Evolutionary conservation across 2,113 vertebrate species (phyloP).

Genomic region (Ursus arctos): DNA sequence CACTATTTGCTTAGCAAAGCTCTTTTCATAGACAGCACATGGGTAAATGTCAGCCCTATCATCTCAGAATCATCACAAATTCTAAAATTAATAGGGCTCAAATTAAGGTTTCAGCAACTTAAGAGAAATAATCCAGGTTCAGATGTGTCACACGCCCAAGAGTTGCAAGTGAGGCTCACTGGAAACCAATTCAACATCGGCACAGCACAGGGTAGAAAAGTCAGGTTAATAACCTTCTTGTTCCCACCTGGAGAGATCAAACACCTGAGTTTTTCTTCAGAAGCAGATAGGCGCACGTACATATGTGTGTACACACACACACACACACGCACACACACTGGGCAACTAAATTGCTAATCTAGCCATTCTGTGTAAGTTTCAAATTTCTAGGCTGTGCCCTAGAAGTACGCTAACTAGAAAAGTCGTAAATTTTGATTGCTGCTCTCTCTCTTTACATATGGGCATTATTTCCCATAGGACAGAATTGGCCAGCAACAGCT

Average conservation of each 20-base stretch:
- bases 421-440: slow-evolving; percentile 66
- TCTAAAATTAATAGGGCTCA: slow-evolving; percentile 55
- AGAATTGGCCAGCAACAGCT: slow-evolving; percentile 79
- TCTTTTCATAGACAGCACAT: slow-evolving; percentile 19
- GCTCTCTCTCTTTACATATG: slow-evolving; percentile 61
- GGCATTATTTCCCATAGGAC: slow-evolving; percentile 72
- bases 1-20: slow-evolving; percentile 59
- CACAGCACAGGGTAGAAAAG: background rate
- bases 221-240: background rate
- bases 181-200: slow-evolving; percentile 1
- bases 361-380: slow-evolving; percentile 67
- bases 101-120: background rate
- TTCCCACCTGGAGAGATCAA: background rate
- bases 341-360: slow-evolving; percentile 57
- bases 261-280: background rate
- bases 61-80: slow-evolving; percentile 45
- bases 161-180: background rate
- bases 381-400: background rate
- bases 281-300: background rate
- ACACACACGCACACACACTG: background rate
- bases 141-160: too few species aligned
- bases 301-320: background rate
- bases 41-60: slow-evolving; percentile 54
- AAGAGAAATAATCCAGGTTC: background rate
- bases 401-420: slow-evolving; percentile 74